phyloP scores from a whole-genome alignment of 2,797 vertebrate species.

The Eulemur albifrons region DNA sequence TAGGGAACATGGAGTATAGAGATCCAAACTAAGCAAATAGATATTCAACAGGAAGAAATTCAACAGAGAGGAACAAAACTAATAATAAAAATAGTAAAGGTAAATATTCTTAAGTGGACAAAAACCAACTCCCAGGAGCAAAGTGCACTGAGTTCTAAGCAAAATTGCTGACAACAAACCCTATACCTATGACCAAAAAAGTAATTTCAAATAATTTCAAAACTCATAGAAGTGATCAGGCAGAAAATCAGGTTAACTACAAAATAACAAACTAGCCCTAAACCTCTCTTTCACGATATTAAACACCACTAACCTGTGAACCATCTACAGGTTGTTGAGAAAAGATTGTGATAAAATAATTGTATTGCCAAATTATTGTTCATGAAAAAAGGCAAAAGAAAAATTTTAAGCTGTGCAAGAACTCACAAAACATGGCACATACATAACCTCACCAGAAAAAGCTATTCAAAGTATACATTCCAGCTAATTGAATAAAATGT shows the following conservation, averaged over 20 bases:
- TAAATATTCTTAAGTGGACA: not conserved
- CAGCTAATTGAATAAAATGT: not conserved
- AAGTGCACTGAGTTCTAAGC: not conserved
- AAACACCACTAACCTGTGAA: not conserved
- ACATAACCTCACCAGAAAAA: slow-evolving; percentile 22
- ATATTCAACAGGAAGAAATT: not conserved
- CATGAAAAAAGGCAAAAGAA: not conserved
- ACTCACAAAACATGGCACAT: not conserved
- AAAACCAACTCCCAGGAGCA: not conserved
- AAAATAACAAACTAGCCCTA: not conserved
- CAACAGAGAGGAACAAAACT: not conserved
- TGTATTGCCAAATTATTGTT: not conserved
- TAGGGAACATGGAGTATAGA: not conserved
- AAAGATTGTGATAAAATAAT: not conserved
- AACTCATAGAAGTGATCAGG: not conserved
- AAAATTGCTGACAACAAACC: slow-evolving; percentile 22
- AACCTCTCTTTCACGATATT: not conserved
- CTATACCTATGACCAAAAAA: not conserved
- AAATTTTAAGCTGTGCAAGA: not conserved
- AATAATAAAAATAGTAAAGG: not conserved
- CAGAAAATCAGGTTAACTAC: not conserved
- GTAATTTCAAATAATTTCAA: not conserved
- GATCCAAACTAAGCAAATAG: not conserved
- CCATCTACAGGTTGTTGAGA: not conserved
- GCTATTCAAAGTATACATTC: not conserved